Evolutionary conservation across 2,797 vertebrate species (phyloP).

Genomic region (Nasua narica): DNA sequence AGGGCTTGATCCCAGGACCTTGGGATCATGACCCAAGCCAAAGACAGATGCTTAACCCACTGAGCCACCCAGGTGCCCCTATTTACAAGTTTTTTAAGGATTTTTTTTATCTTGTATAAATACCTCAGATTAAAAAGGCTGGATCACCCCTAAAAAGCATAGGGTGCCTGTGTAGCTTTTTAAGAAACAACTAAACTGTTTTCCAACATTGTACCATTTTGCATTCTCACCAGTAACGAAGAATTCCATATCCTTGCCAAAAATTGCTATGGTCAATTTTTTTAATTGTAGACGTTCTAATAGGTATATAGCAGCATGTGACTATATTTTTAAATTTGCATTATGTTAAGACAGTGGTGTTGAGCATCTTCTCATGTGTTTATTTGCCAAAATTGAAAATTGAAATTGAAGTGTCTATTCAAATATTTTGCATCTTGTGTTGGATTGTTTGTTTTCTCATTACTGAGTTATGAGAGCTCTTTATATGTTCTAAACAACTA

Average conservation of each 20-base stretch:
- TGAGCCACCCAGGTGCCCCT: too few species aligned
- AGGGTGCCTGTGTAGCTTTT: background rate
- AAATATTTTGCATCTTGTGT: background rate
- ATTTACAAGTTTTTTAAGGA: background rate
- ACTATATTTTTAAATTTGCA: background rate
- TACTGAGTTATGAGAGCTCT: background rate
- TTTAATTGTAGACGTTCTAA: background rate
- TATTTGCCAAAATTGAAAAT: background rate
- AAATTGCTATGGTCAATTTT: background rate
- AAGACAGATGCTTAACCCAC: too few species aligned
- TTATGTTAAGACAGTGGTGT: background rate
- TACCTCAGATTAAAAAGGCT: background rate
- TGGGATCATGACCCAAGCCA: too few species aligned
- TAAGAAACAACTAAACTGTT: background rate
- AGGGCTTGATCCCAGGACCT: too few species aligned
- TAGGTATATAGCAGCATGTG: background rate
- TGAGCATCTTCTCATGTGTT: background rate
- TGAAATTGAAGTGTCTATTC: background rate
- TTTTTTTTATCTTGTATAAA: background rate
- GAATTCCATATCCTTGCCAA: background rate
- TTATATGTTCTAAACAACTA: background rate
- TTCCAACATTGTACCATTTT: conserved; percentile 1
- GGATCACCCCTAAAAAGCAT: too few species aligned
- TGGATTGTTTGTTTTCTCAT: background rate
- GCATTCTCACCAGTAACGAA: background rate